Percentiles rank a stretch among this genome's conserved stretches.
These are phyloP conservation scores for Elysia chlorotica DNA, from an alignment of 1,140 invertebrate genomes.

Conservation along the genomic window DNA sequence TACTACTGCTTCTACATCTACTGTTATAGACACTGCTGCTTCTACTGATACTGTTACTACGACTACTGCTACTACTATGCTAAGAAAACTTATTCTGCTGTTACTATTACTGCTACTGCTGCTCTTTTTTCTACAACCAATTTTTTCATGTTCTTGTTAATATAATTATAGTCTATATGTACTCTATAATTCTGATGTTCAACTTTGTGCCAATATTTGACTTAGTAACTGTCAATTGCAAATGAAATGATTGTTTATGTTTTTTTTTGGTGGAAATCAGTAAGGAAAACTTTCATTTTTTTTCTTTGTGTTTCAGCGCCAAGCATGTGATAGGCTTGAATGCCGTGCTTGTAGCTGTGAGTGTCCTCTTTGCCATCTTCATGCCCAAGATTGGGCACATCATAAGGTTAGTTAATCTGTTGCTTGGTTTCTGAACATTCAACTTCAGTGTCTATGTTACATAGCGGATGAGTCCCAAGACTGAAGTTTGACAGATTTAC, in stretches of 20 bases:
- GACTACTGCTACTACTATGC: background rate
- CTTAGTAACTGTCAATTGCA: background rate
- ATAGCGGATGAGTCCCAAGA: background rate
- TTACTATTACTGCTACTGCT: background rate
- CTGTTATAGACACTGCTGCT: no score
- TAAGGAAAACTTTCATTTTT: no score
- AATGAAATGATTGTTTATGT: no score
- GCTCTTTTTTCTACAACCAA: background rate
- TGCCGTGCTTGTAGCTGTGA: slow-evolving; percentile 66
- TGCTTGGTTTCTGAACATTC: background rate
- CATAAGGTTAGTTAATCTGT: slow-evolving; percentile 66
- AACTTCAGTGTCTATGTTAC: background rate
- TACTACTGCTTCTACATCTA: no score
- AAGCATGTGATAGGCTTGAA: slow-evolving; percentile 63
- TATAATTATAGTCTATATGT: background rate
- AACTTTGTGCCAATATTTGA: background rate
- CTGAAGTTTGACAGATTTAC: background rate
- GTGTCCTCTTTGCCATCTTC: slow-evolving; percentile 83
- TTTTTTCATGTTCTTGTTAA: background rate
- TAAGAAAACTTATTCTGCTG: background rate
- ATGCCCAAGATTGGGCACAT: slow-evolving; percentile 85
- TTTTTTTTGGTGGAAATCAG: no score
- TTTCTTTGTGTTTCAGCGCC: slow-evolving; percentile 60
- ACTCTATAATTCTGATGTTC: background rate
- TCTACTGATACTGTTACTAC: background rate